phyloP scores from a whole-genome alignment of 2,797 vertebrate genomes.

The Halcyon chelicuti region DNA sequence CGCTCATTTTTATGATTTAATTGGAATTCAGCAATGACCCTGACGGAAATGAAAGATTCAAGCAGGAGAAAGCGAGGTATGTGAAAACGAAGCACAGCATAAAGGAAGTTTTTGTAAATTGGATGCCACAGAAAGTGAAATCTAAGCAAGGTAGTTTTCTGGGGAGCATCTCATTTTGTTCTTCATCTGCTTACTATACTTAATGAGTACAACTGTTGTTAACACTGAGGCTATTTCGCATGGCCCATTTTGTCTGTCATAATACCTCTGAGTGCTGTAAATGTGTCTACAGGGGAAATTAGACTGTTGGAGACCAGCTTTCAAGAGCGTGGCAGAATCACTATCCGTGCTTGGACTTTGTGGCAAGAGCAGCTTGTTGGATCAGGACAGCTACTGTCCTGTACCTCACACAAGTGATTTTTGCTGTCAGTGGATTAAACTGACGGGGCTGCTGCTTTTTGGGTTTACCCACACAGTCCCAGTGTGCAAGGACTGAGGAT shows the following conservation, averaged over 20 bases:
- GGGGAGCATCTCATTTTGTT: not conserved
- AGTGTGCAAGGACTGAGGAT: not conserved
- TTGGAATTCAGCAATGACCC: constrained; percentile 41
- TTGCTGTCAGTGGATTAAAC: not conserved
- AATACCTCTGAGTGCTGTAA: not conserved
- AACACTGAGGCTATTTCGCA: not conserved
- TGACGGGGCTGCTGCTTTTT: not conserved
- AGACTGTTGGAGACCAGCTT: not conserved
- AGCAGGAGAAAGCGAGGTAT: not conserved
- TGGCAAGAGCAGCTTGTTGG: not conserved
- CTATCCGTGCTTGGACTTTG: not conserved
- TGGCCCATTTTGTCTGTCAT: rapidly evolving
- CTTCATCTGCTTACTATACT: not conserved
- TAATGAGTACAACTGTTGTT: rapidly evolving
- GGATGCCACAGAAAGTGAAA: not conserved
- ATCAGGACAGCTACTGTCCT: not conserved
- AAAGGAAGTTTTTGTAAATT: constrained; percentile 19
- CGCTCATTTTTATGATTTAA: constrained; percentile 35
- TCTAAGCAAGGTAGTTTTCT: constrained; percentile 8
- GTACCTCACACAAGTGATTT: not conserved
- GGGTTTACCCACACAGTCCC: not conserved
- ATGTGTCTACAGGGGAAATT: not conserved
- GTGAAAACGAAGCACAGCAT: constrained; percentile 4
- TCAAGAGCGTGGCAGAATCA: not conserved
- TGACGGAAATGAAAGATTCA: constrained; percentile 8